Evolutionary conservation across 92 coral and sea anemone genomes (phyloP).

Genomic region (Virgularia gustaviana): DNA sequence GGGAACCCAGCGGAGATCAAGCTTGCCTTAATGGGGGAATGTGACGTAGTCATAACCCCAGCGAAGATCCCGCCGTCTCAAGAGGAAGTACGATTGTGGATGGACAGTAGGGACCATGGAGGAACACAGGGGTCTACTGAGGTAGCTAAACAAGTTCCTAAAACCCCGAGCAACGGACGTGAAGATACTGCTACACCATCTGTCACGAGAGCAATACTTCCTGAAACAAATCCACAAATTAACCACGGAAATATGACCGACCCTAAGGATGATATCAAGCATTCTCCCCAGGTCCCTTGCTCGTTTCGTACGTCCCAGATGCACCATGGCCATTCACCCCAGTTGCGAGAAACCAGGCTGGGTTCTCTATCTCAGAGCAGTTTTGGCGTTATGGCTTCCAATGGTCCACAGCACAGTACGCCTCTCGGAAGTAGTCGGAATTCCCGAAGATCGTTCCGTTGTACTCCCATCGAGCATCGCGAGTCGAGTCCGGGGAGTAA

Average conservation of each 20-base stretch:
- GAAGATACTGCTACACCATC: too few species aligned
- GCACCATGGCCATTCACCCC: not conserved
- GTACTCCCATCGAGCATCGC: constrained; percentile 7
- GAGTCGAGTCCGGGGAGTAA: not conserved
- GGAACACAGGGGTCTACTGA: not conserved
- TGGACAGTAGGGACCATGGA: not conserved
- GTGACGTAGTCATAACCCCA: constrained; percentile 62
- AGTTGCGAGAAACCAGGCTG: not conserved
- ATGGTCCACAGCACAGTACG: constrained; percentile 37
- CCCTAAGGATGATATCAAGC: not conserved
- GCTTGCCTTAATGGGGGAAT: constrained; percentile 76
- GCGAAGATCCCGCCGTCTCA: constrained; percentile 64
- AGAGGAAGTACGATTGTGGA: constrained; percentile 63
- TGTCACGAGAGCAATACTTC: not conserved
- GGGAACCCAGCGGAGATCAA: constrained; percentile 60
- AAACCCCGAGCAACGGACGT: not conserved
- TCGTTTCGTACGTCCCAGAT: not conserved
- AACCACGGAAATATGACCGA: not conserved
- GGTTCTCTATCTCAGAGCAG: not conserved
- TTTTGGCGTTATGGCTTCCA: not conserved
- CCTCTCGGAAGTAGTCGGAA: constrained; percentile 5
- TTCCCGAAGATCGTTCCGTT: constrained; percentile 2
- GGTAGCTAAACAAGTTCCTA: not conserved
- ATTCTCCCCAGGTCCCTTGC: not conserved
- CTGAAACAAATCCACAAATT: not conserved